phyloP scores from a whole-genome alignment of 2,888 invertebrate genomes.

The Sympetrum striolatum region DNA sequence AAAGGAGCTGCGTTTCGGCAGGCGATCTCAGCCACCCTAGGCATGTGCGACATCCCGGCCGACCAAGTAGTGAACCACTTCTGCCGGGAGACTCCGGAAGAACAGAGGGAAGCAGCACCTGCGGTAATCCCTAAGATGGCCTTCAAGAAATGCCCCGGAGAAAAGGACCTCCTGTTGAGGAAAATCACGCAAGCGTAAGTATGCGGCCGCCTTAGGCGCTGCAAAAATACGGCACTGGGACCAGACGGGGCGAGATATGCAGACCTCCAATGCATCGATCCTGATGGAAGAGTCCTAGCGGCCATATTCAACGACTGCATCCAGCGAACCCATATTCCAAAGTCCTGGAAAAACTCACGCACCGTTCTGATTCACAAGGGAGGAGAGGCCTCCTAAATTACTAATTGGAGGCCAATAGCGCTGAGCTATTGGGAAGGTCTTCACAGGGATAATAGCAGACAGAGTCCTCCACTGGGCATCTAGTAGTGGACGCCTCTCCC shows the following conservation, averaged over 20 bases:
- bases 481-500: conserved; percentile 36
- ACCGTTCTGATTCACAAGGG: conserved; percentile 52
- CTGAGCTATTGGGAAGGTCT: conserved; percentile 50
- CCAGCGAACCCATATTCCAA: conserved; percentile 46
- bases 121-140: not conserved
- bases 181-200: too few relatives aligned
- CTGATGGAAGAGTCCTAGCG: conserved; percentile 1
- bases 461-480: conserved; percentile 48
- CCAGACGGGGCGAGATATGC: conserved; percentile 47
- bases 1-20: not conserved
- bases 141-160: not conserved
- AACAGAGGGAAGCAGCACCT: not conserved
- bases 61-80: not conserved
- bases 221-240: conserved; percentile 48
- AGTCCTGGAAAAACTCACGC: conserved; percentile 47
- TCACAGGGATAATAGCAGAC: conserved; percentile 45
- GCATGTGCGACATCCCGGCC: not conserved
- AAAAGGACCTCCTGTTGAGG: too few relatives aligned
- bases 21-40: not conserved
- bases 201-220: not conserved
- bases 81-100: too few relatives aligned
- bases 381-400: not conserved
- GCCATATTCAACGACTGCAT: conserved; percentile 45
- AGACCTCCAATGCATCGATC: conserved; percentile 46
- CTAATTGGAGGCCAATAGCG: conserved; percentile 48